phyloP scores from a whole-genome alignment of 2,113 vertebrate genomes.

The Sterna hirundo region DNA sequence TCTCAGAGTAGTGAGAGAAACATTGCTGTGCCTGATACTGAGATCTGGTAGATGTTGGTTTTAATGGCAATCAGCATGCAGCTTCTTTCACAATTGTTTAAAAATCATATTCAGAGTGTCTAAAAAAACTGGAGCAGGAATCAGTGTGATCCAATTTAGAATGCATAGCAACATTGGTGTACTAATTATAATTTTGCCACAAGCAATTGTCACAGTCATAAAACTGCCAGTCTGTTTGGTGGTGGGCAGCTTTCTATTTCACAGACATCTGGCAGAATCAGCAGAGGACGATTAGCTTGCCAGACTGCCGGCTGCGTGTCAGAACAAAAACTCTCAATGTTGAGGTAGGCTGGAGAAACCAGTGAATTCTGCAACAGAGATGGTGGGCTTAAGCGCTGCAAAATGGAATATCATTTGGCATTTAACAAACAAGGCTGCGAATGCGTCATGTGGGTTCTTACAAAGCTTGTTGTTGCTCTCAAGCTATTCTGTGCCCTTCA shows the following conservation, averaged over 20 bases:
- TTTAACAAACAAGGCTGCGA: neutral
- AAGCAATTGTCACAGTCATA: slow-evolving; percentile 50
- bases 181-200: slow-evolving; percentile 70
- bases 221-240: slow-evolving; percentile 45
- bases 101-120: slow-evolving; percentile 40
- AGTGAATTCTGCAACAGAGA: neutral
- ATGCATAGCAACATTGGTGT: slow-evolving; percentile 20
- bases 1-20: neutral
- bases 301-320: neutral
- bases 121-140: slow-evolving; percentile 51
- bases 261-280: slow-evolving; percentile 53
- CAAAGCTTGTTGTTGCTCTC: neutral
- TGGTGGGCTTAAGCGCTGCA: neutral
- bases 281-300: slow-evolving; percentile 21
- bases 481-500: neutral
- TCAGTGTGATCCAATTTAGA: slow-evolving; percentile 51
- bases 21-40: rapidly evolving
- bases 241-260: slow-evolving; percentile 62
- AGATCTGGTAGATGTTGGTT: neutral
- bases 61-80: neutral
- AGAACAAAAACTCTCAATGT: neutral
- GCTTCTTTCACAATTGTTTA: slow-evolving; percentile 64
- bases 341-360: neutral
- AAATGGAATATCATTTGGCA: neutral
- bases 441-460: neutral